Base-by-base conservation (phyloP, 2,888 invertebrate genomes). In the Leptopilina myrica region DNA sequence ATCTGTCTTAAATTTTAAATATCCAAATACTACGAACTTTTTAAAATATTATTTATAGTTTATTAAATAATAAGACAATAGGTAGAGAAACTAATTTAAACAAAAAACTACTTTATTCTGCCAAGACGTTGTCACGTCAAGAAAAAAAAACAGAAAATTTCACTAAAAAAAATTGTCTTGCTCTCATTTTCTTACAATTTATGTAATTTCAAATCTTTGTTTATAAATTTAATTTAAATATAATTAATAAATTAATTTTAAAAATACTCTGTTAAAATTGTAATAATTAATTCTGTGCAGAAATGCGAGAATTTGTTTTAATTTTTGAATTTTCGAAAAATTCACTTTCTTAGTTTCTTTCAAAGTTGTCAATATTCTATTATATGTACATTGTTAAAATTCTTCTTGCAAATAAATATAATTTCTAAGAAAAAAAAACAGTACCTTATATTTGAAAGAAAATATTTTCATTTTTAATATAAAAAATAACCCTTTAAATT, bases 381-480 rank as follows among this genome's bases (percentile, higher is more conserved):
- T 62, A 73, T 40, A 40, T 73, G 73, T 73, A 73, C 33, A 73
- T 73, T 56, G 73, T 73, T 73, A 73, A 73, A 73, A 56, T 20
- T 73, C 73, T 11, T 73, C 73, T 73, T 73, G 33, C 53, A 73
- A 56, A 73, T 73, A 73, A 56, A 73, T 73, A 73, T 73, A 73
- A 73, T 73, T 73, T 73, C 26, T 73, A 73, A 73, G n/a, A n/a
- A 56, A 73, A 73, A 73, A 64, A 64, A 64, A 64, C 7, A 43
- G 1, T 43, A 43, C 43, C 43, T 43, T 8, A 43, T 8, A 43
- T 43, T 43, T 43, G 8, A 8, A 43, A 43, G 8, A 7, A 43
- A 43, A 43, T 8, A 8, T 43, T 43, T 5, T 43, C 43, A 43
- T 43, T 33, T 33, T 3, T 33, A 33, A 33, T 2, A 33, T 20